A percentile compares a stretch with the other conserved stretches of the same genome.
These are phyloP conservation scores for Phrynocephalus vlangalii DNA, from an alignment of 2,797 vertebrate genomes.

Conservation along the genomic window DNA sequence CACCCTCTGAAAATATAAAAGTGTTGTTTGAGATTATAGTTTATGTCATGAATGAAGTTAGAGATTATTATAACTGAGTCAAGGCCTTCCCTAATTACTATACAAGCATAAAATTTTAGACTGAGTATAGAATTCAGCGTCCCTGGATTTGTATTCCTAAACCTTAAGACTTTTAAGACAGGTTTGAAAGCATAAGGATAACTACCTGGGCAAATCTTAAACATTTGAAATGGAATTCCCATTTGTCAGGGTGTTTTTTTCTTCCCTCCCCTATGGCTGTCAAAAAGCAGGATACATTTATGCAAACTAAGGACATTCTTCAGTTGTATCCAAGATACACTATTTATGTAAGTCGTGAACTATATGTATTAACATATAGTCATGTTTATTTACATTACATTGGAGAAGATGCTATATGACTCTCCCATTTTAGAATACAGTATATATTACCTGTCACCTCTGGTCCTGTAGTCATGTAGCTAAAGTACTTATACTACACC, in stretches of 20 bases:
- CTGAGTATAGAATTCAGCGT: neutral
- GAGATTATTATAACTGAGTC: neutral
- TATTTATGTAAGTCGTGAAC: neutral
- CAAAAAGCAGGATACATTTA: neutral
- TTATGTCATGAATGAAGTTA: neutral
- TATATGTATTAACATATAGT: neutral
- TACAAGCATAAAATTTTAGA: neutral
- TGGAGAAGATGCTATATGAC: no score
- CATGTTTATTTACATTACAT: no score
- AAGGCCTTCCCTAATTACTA: neutral
- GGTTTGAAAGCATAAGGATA: neutral
- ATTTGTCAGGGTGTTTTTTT: neutral
- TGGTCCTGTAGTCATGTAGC: neutral
- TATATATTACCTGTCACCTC: neutral
- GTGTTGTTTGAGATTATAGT: neutral
- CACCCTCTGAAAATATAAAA: neutral
- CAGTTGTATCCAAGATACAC: neutral
- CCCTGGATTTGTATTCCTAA: neutral
- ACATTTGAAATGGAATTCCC: slow-evolving; percentile 1
- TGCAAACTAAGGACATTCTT: neutral
- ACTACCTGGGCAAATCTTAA: neutral
- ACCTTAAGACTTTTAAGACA: neutral
- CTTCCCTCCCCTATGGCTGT: neutral
- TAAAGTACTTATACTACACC: neutral
- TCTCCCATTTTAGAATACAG: no score